phyloP scores from a whole-genome alignment of 2,113 vertebrate species.

The Panurus biarmicus region DNA sequence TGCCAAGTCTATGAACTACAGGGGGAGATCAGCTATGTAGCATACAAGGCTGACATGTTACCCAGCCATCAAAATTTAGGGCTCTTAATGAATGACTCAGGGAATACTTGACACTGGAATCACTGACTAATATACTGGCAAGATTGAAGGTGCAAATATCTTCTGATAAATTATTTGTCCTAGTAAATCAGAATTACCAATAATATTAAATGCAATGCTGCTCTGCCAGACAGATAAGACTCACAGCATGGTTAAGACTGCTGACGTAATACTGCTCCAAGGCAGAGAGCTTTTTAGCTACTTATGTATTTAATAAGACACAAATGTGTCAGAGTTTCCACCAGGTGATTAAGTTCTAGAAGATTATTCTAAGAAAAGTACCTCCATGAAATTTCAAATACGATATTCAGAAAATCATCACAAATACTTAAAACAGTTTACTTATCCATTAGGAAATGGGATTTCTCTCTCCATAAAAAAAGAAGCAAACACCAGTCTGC shows the following conservation, averaged over 20 bases:
- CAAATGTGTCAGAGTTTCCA: not conserved
- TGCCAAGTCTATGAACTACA: fast-evolving
- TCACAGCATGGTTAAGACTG: not conserved
- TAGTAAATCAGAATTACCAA: not conserved
- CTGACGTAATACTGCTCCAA: fast-evolving
- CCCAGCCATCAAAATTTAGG: not conserved
- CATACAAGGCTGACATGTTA: not conserved
- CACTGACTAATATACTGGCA: not conserved
- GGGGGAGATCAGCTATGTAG: not conserved
- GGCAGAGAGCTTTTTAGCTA: not conserved
- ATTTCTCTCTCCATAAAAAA: not conserved
- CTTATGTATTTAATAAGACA: not conserved
- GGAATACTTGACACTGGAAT: not conserved
- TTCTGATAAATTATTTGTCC: not conserved
- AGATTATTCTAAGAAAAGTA: not conserved
- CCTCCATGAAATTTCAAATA: not conserved
- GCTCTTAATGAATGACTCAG: not conserved
- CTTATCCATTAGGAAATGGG: not conserved
- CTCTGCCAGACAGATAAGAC: not conserved
- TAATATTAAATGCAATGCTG: not conserved
- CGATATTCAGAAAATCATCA: not conserved
- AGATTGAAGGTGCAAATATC: not conserved
- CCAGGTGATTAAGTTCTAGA: not conserved
- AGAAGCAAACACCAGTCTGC: not conserved
- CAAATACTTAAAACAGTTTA: not conserved